These are phyloP conservation scores for Podarcis siculus DNA, from an alignment of 2,797 vertebrate genomes.

Conservation along the genomic window DNA sequence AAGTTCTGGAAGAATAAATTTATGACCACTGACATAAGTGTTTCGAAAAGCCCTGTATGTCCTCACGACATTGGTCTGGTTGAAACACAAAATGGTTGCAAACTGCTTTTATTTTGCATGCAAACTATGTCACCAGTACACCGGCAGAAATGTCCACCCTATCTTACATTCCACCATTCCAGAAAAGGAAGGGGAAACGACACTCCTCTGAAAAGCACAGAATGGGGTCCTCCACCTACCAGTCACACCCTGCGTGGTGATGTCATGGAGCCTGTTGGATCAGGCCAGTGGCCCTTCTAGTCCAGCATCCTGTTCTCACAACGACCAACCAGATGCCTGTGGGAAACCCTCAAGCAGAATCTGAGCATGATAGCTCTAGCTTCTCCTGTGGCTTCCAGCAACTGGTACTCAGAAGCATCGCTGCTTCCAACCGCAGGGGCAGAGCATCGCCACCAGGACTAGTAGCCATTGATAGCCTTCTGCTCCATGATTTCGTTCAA, in stretches of 20 bases:
- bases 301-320: no score
- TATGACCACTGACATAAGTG: not conserved
- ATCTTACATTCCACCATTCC: not conserved
- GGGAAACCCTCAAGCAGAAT: no score
- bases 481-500: no score
- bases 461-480: no score
- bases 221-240: not conserved
- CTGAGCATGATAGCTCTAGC: no score
- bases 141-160: not conserved
- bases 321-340: no score
- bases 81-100: slow-evolving; percentile 54
- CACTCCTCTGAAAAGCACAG: not conserved
- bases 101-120: slow-evolving; percentile 52
- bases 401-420: no score
- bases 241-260: no score
- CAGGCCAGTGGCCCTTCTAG: no score
- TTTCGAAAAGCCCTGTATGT: not conserved
- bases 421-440: no score
- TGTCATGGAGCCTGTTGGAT: not conserved
- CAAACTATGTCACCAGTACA: slow-evolving; percentile 7
- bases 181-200: not conserved
- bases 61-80: not conserved
- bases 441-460: no score
- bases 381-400: no score
- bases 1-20: not conserved